phyloP scores from a whole-genome alignment of 1,140 invertebrate species.

The Calosoma granatense region DNA sequence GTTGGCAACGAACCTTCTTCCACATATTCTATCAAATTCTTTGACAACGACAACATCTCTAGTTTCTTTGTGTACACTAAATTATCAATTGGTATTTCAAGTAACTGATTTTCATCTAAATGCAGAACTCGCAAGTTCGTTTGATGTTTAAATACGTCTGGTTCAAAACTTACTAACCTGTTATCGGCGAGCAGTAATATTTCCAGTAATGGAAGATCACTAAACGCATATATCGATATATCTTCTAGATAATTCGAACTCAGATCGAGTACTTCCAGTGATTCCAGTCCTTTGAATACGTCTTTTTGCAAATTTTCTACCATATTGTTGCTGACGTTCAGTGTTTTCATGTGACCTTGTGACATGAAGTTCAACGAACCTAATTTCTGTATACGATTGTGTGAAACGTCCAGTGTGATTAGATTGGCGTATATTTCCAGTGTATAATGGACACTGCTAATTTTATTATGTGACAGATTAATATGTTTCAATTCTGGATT shows the following conservation, averaged over 20 bases:
- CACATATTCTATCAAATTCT: constrained; percentile 61
- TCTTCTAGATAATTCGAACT: constrained; percentile 66
- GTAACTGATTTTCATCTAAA: constrained; percentile 64
- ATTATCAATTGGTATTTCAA: constrained; percentile 60
- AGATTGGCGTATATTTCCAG: constrained; percentile 71
- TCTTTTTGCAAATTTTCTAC: constrained; percentile 60
- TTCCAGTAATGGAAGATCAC: constrained; percentile 57
- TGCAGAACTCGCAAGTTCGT: constrained; percentile 55
- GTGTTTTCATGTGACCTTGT: constrained; percentile 53
- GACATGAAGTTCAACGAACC: constrained; percentile 69
- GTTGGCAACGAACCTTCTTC: constrained; percentile 54
- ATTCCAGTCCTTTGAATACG: constrained; percentile 61
- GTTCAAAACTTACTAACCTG: constrained; percentile 56
- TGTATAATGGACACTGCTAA: constrained; percentile 58
- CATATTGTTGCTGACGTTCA: constrained; percentile 68
- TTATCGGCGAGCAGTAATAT: constrained; percentile 68
- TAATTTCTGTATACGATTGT: constrained; percentile 66
- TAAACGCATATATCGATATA: constrained; percentile 59
- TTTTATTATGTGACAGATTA: constrained; percentile 64
- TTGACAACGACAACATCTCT: constrained; percentile 55
- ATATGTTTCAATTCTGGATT: constrained; percentile 72
- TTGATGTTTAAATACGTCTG: constrained; percentile 58
- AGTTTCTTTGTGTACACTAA: constrained; percentile 51
- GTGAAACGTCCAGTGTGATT: constrained; percentile 64
- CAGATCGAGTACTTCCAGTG: constrained; percentile 57